Evolutionary conservation across 1,140 invertebrate species (phyloP).

Genomic region (Pomacea maculata): DNA sequence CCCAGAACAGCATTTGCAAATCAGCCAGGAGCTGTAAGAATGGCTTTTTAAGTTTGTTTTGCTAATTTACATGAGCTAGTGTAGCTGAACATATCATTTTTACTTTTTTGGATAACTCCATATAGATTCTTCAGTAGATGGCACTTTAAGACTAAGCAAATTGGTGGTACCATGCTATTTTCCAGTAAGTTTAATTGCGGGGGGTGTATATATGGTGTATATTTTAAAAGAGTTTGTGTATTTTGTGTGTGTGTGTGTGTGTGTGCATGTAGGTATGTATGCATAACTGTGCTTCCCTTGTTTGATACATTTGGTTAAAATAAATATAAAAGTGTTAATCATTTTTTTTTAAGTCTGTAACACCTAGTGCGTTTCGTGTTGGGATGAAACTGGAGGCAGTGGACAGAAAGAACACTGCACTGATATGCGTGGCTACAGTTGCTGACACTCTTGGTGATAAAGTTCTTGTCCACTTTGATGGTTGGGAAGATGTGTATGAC

Average conservation of each 20-base stretch:
- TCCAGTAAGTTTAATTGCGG: too few species aligned
- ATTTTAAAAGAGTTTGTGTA: neutral
- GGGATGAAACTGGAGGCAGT: conserved; percentile 96
- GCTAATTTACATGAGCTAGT: too few species aligned
- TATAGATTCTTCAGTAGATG: too few species aligned
- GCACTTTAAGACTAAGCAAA: too few species aligned
- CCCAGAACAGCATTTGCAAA: conserved; percentile 81
- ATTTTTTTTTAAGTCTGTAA: conserved; percentile 68
- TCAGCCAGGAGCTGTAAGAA: conserved; percentile 69
- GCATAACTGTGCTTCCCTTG: neutral
- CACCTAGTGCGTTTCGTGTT: conserved; percentile 80
- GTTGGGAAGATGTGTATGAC: conserved; percentile 65
- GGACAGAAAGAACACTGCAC: conserved; percentile 85
- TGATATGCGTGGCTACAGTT: conserved; percentile 70
- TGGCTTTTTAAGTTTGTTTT: neutral
- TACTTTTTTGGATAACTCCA: too few species aligned
- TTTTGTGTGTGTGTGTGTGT: too few species aligned
- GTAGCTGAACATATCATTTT: too few species aligned
- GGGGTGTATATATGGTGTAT: neutral
- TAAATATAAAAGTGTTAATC: neutral
- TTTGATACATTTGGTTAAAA: too few species aligned
- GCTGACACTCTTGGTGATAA: conserved; percentile 60
- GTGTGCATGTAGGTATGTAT: too few species aligned
- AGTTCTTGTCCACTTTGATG: conserved; percentile 64
- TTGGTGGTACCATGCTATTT: neutral